Percentiles rank a stretch among this genome's conserved stretches.
Conservation (phyloP, 92 coral and sea anemone species). For the Epizoanthus scotinus region DNA sequence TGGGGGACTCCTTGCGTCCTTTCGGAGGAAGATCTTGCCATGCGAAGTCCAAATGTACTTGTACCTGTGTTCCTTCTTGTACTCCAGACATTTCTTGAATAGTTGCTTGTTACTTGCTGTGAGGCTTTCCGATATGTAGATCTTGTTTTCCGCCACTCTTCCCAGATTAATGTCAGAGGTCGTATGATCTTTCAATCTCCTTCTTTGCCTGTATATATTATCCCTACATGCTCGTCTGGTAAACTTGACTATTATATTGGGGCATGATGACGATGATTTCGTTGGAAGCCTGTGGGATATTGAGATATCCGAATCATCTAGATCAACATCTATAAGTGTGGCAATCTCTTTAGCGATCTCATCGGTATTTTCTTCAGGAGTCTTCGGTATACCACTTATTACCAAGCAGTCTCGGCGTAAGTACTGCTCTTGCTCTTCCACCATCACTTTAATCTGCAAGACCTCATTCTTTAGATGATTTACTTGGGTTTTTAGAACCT, state of each 20-base stretch:
- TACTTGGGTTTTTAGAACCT: slow-evolving; percentile 4
- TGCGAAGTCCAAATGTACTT: slow-evolving; percentile 28
- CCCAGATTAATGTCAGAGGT: slow-evolving; percentile 7
- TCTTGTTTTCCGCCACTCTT: slow-evolving; percentile 15
- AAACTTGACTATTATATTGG: slow-evolving; percentile 9
- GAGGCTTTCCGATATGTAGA: slow-evolving; percentile 11
- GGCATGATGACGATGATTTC: slow-evolving; percentile 9
- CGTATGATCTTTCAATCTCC: neutral
- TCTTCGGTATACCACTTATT: slow-evolving; percentile 4
- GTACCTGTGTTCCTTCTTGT: neutral
- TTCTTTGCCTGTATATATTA: slow-evolving; percentile 4
- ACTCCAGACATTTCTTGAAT: too few relatives aligned
- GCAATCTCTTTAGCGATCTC: slow-evolving; percentile 10
- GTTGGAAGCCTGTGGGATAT: slow-evolving; percentile 23
- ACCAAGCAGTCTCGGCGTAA: slow-evolving; percentile 2
- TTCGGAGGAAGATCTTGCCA: slow-evolving; percentile 27
- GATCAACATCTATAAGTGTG: neutral
- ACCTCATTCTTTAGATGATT: neutral
- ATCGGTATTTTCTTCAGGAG: slow-evolving; percentile 17
- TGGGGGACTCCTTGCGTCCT: slow-evolving; percentile 25
- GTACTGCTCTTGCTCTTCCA: slow-evolving; percentile 3
- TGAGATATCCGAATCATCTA: neutral
- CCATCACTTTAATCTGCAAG: neutral
- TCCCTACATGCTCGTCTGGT: slow-evolving; percentile 15
- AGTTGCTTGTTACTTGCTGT: neutral